A percentile compares a stretch with the other conserved stretches of the same genome.
Evolutionary conservation across 1,140 invertebrate genomes (phyloP).

Genomic region (Nebria ingens): DNA sequence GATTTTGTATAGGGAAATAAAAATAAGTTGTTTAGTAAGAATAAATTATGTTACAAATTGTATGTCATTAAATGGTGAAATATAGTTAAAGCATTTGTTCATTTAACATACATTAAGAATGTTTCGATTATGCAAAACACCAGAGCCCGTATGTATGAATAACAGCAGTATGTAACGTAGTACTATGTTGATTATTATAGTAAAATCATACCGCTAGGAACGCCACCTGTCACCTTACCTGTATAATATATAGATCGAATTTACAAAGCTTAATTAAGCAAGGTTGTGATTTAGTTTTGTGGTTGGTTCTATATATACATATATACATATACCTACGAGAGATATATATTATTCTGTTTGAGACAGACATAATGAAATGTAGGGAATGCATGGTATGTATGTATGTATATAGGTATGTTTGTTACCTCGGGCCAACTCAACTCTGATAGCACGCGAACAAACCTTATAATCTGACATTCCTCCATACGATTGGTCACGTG

Average conservation of each 20-base stretch:
- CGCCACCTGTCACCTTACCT: no score
- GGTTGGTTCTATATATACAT: neutral
- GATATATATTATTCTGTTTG: neutral
- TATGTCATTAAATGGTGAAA: no score
- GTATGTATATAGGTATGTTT: no score
- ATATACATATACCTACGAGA: neutral
- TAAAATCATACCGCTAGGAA: neutral
- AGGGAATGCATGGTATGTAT: neutral
- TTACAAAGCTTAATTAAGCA: neutral
- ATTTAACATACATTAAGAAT: neutral
- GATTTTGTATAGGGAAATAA: no score
- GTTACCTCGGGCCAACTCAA: no score
- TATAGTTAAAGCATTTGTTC: no score
- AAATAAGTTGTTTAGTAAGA: no score
- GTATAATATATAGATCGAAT: neutral
- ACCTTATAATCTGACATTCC: neutral
- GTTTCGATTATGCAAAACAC: conserved; percentile 3
- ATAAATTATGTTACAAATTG: no score
- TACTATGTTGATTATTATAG: neutral
- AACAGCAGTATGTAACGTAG: no score
- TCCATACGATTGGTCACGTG: neutral
- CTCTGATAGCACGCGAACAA: neutral
- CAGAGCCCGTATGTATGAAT: no score
- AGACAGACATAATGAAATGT: neutral
- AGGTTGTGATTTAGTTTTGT: conserved; percentile 6